phyloP scores from a whole-genome alignment of 2,888 invertebrate species.

The Chrysolina americana region DNA sequence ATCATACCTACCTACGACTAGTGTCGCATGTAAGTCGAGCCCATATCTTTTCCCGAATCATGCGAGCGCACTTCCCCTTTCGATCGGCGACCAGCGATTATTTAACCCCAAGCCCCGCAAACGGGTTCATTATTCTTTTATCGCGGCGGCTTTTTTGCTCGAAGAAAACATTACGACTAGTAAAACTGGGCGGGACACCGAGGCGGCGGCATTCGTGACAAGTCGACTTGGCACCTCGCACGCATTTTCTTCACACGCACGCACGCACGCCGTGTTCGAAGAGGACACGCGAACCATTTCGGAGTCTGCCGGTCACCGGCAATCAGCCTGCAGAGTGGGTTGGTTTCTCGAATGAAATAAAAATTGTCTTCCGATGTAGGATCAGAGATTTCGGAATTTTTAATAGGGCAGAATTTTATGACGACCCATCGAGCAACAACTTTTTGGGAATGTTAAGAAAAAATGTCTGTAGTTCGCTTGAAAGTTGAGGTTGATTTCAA shows the following conservation, averaged over 20 bases:
- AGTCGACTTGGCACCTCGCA: slow-evolving; percentile 40
- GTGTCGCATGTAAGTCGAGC: background rate
- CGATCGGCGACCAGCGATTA: slow-evolving; percentile 5
- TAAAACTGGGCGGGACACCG: slow-evolving; percentile 36
- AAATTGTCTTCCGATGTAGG: too few relatives aligned
- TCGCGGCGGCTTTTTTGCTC: slow-evolving; percentile 28
- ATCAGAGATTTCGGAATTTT: too few relatives aligned
- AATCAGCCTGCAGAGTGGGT: background rate
- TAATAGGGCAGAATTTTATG: too few relatives aligned
- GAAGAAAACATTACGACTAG: slow-evolving; percentile 38
- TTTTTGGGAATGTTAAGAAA: too few relatives aligned
- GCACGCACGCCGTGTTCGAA: slow-evolving; percentile 25
- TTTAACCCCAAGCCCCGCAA: slow-evolving; percentile 31
- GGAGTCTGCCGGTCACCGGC: background rate
- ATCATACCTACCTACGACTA: background rate
- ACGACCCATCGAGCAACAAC: too few relatives aligned
- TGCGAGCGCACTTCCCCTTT: slow-evolving; percentile 21
- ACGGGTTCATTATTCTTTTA: slow-evolving; percentile 37
- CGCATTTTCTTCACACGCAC: slow-evolving; percentile 40
- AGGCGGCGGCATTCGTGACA: slow-evolving; percentile 36
- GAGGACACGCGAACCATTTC: background rate
- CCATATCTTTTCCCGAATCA: slow-evolving; percentile 18
- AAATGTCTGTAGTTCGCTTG: too few relatives aligned
- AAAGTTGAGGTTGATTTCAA: too few relatives aligned
- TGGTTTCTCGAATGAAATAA: too few relatives aligned